Percentiles rank a stretch among this genome's conserved stretches.
Evolutionary conservation across 2,113 vertebrate species (phyloP).

Genomic region (Pteronura brasiliensis): DNA sequence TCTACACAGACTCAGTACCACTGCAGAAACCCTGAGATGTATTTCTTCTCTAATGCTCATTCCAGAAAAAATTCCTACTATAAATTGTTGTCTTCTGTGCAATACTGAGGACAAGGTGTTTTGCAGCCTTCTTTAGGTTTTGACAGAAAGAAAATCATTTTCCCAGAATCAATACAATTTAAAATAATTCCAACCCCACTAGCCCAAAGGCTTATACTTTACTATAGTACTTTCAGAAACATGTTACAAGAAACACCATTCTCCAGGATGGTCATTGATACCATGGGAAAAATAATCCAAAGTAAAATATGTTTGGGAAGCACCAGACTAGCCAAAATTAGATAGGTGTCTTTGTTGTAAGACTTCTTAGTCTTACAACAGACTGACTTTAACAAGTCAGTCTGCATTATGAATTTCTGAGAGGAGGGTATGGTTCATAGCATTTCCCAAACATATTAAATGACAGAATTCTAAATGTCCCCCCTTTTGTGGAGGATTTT

Average conservation of each 20-base stretch:
- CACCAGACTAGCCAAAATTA: background rate
- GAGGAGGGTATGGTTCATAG: background rate
- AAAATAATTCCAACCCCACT: background rate
- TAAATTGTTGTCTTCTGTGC: background rate
- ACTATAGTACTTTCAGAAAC: background rate
- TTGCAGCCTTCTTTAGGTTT: background rate
- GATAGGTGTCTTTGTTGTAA: background rate
- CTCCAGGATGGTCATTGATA: background rate
- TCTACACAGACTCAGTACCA: background rate
- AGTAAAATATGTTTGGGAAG: background rate
- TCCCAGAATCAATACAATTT: background rate
- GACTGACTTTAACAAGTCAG: background rate
- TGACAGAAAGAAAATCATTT: background rate
- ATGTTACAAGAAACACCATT: background rate
- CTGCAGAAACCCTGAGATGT: background rate
- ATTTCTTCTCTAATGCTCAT: background rate
- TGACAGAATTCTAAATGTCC: background rate
- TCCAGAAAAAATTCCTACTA: background rate
- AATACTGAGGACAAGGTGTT: background rate
- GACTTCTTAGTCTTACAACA: no score
- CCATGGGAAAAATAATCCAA: background rate
- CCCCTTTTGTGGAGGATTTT: background rate
- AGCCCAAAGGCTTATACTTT: background rate
- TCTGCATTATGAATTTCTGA: background rate
- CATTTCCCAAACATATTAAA: background rate